Percentiles rank a stretch among this genome's conserved stretches.
Evolutionary conservation across 2,888 invertebrate genomes (phyloP).

Genomic region (Xestia ashworthii): DNA sequence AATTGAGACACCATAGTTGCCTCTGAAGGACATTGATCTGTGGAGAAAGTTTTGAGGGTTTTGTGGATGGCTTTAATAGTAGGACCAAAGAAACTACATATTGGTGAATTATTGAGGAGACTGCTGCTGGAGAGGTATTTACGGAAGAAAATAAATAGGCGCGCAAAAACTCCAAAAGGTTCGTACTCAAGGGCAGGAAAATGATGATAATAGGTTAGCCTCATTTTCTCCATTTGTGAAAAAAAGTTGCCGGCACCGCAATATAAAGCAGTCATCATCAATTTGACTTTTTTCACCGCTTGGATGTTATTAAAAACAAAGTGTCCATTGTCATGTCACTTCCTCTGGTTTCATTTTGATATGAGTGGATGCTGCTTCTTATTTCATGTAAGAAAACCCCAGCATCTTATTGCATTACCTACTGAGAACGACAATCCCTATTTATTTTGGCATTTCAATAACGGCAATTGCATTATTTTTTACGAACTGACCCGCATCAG

Average conservation of each 20-base stretch:
- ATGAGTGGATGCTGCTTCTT: background rate
- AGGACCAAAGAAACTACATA: background rate
- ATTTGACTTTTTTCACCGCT: background rate
- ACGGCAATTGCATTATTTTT: slow-evolving; percentile 17
- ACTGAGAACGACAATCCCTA: slow-evolving; percentile 2
- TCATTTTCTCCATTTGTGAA: background rate
- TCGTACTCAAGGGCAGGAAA: background rate
- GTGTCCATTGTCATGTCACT: background rate
- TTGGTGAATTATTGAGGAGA: slow-evolving; percentile 1
- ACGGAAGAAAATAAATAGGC: background rate
- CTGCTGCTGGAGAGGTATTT: background rate
- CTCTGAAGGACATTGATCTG: background rate
- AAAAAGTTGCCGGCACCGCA: background rate
- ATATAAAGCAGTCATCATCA: background rate
- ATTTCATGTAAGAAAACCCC: background rate
- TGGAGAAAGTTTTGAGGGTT: background rate
- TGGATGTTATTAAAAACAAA: background rate
- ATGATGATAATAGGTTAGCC: background rate
- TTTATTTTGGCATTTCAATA: background rate
- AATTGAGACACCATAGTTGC: slow-evolving; percentile 9
- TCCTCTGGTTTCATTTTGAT: background rate
- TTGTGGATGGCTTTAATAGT: background rate
- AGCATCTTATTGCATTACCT: background rate
- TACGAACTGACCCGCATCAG: background rate
- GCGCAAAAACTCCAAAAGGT: background rate